A percentile compares a stretch with the other conserved stretches of the same genome.
These are phyloP conservation scores for Chelonus formosanus DNA, from an alignment of 2,888 invertebrate species.

Conservation along the genomic window DNA sequence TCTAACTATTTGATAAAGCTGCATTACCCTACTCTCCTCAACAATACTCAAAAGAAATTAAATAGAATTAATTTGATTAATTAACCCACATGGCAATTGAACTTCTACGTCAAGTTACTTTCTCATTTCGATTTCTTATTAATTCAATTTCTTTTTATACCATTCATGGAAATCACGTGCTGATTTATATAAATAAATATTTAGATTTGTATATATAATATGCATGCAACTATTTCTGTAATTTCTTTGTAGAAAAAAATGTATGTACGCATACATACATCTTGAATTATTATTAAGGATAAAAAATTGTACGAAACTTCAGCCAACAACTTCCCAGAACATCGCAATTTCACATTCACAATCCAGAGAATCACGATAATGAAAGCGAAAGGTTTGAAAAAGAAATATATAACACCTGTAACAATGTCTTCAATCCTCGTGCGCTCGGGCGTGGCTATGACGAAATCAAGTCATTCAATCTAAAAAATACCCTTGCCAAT, in stretches of 20 bases:
- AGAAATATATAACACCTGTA: conserved; percentile 27
- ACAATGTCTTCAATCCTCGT: conserved; percentile 44
- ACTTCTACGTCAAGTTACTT: conserved; percentile 16
- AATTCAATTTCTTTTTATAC: conserved; percentile 29
- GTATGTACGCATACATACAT: not conserved
- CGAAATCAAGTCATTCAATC: conserved; percentile 53
- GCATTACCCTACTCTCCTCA: too few species aligned
- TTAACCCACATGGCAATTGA: conserved; percentile 32
- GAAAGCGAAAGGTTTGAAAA: conserved; percentile 40
- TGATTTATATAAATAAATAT: conserved; percentile 17
- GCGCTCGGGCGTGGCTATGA: conserved; percentile 60
- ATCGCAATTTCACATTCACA: conserved; percentile 51
- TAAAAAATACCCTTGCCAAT: conserved; percentile 48
- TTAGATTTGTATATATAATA: too few species aligned
- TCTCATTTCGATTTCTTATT: conserved; percentile 14
- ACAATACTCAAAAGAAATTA: not conserved
- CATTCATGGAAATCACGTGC: conserved; percentile 26
- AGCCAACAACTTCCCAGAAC: conserved; percentile 45
- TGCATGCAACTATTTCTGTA: too few species aligned
- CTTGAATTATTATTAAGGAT: not conserved
- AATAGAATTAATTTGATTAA: conserved; percentile 16
- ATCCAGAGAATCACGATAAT: conserved; percentile 34
- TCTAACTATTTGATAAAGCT: too few species aligned
- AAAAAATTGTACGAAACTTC: not conserved
- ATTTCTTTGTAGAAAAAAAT: not conserved